These are phyloP conservation scores for Cladopsammia gracilis DNA, from an alignment of 64 coral and sea anemone species.

Conservation along the genomic window DNA sequence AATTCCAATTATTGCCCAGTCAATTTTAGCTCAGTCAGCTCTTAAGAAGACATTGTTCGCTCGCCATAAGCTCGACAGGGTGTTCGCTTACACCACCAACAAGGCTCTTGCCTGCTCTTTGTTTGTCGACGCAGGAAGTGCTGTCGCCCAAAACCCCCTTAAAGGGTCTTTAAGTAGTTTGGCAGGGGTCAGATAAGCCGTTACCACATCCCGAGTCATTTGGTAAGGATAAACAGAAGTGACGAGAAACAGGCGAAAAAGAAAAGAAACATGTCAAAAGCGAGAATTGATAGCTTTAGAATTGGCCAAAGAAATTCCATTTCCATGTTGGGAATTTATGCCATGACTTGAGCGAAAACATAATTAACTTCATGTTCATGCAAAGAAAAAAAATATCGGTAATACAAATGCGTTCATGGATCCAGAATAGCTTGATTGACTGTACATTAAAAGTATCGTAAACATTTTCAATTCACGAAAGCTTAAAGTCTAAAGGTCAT, in stretches of 20 bases:
- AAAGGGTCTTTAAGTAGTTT: constrained; percentile 63
- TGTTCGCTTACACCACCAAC: constrained; percentile 42
- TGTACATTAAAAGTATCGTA: neutral
- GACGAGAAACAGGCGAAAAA: constrained; percentile 25
- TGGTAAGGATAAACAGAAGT: constrained; percentile 60
- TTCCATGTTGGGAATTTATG: neutral
- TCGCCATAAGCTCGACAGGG: constrained; percentile 25
- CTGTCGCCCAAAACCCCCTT: constrained; percentile 48
- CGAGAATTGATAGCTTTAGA: neutral
- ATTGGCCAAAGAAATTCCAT: neutral
- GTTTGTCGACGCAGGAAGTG: constrained; percentile 49
- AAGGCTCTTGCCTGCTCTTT: constrained; percentile 41
- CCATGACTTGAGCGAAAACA: neutral
- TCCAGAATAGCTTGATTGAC: neutral
- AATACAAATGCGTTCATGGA: no score
- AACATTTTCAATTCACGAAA: neutral
- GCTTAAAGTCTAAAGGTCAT: neutral
- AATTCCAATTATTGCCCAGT: constrained; percentile 22
- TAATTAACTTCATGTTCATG: neutral
- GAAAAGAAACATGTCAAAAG: neutral
- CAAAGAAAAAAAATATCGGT: no score
- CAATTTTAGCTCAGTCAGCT: constrained; percentile 17
- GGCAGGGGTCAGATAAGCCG: constrained; percentile 54
- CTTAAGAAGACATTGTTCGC: constrained; percentile 55
- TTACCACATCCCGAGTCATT: constrained; percentile 45